Base-by-base conservation (phyloP, 2,888 invertebrate species). In the Macrophya annulata region DNA sequence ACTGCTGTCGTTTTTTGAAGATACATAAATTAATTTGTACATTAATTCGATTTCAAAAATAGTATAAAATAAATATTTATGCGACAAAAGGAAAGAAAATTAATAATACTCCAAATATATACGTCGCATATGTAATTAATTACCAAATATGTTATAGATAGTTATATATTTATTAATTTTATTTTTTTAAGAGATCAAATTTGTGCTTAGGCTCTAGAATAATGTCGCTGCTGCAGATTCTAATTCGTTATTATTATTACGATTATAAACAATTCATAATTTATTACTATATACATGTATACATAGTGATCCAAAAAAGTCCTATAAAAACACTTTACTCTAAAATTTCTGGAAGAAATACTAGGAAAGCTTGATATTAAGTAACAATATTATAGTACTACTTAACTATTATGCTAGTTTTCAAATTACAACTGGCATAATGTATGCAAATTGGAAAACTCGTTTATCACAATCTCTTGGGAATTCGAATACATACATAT, bases 11-110 rank as follows among this genome's bases (percentile, higher is more conserved):
- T 59, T 81, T 81, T 87, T 88, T 89, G 86, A 87, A 87, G 87
- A 87, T n/a, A n/a, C n/a, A n/a, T 87, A 88, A 88, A 89, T 86
- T 87, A 85, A 72, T 89, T 89, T 89, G 89, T 89, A 89, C 89
- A 89, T 88, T 85, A 74, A 55, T 84, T 85, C 51, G 40, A 84
- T 86, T 89, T 89, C 15, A 68, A 88, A 86, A 85, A 55, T 89
- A 88, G 85, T 86, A 86, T 86, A 85, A 89, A 79, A 88, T 76
- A 86, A 86, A 86, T 68, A 86, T 79, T 85, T 85, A 83, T 85
- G 79, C 79, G 68, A 79, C 43, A 59, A 74, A 74, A 17, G 17
- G 17, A 51, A 10, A 51, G 43, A 43, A 55, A 45, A 74, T 62
- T 21, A 15, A 59, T 62, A n/a, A 43, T 62, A n/a, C 10, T 31